A percentile compares a stretch with the other conserved stretches of the same genome.
Evolutionary conservation across 2,113 vertebrate genomes (phyloP).

Genomic region (Electrona antarctica): DNA sequence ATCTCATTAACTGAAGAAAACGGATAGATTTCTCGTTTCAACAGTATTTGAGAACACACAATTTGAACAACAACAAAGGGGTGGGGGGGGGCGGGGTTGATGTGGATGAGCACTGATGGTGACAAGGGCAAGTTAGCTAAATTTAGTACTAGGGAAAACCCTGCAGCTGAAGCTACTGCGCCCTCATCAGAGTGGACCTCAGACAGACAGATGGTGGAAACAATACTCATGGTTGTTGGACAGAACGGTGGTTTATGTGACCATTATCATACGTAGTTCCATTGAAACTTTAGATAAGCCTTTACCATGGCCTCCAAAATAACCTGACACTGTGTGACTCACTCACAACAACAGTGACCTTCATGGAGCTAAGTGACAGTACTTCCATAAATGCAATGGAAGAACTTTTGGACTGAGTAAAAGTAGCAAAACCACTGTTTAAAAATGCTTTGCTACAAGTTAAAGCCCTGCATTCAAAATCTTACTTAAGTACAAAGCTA

Average conservation of each 20-base stretch:
- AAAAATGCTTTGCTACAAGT: too few relatives aligned
- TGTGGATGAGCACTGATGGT: neutral
- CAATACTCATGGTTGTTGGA: conserved; percentile 36
- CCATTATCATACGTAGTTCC: conserved; percentile 22
- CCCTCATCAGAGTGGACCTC: conserved; percentile 36
- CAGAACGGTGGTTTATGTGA: conserved; percentile 22
- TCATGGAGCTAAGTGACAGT: conserved; percentile 4
- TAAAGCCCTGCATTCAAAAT: too few relatives aligned
- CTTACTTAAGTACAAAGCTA: too few relatives aligned
- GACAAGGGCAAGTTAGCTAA: conserved; percentile 3
- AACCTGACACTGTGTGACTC: conserved; percentile 39
- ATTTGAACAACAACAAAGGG: too few relatives aligned
- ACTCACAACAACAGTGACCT: conserved; percentile 22
- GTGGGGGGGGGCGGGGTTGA: too few relatives aligned
- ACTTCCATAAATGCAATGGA: neutral
- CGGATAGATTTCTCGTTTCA: too few relatives aligned
- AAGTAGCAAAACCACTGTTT: too few relatives aligned
- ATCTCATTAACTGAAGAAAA: too few relatives aligned
- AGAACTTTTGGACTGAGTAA: too few relatives aligned
- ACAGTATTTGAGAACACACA: neutral
- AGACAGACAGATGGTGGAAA: conserved; percentile 39
- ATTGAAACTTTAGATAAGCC: conserved; percentile 50
- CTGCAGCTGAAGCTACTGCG: neutral
- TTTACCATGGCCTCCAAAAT: conserved; percentile 4
- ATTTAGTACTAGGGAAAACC: conserved; percentile 24